Percentiles rank a stretch among this genome's conserved stretches.
phyloP scores from a whole-genome alignment of 1,140 invertebrate species.

The Chrysoperla carnea region DNA sequence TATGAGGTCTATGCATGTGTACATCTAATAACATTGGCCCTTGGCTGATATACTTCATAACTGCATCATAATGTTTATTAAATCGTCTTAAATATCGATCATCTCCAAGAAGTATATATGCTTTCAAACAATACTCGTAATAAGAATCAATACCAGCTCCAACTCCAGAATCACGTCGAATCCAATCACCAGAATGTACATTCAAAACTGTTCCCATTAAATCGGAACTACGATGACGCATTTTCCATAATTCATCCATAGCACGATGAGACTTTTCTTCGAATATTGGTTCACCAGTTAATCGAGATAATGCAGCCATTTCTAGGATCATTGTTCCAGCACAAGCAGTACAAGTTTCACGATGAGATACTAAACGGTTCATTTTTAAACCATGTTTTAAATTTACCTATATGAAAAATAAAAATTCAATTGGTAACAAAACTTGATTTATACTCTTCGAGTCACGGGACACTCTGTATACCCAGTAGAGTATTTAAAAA shows the following conservation, averaged over 20 bases:
- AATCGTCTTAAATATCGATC: slow-evolving; percentile 84
- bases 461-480: too few relatives aligned
- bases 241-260: slow-evolving; percentile 93
- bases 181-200: slow-evolving; percentile 96
- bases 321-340: slow-evolving; percentile 97
- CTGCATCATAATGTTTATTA: slow-evolving; percentile 91
- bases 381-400: slow-evolving; percentile 73
- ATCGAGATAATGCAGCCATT: slow-evolving; percentile 84
- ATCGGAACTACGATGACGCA: slow-evolving; percentile 79
- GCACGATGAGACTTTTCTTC: slow-evolving; percentile 89
- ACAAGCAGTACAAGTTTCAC: slow-evolving; percentile 93
- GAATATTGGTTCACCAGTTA: slow-evolving; percentile 85
- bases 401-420: slow-evolving; percentile 53
- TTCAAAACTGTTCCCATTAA: slow-evolving; percentile 88
- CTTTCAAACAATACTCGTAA: slow-evolving; percentile 96
- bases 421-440: too few relatives aligned
- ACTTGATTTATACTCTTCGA: too few relatives aligned
- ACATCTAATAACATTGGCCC: slow-evolving; percentile 92
- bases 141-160: slow-evolving; percentile 99
- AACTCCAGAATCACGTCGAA: slow-evolving; percentile 86
- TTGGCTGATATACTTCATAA: slow-evolving; percentile 95
- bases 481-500: too few relatives aligned
- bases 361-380: slow-evolving; percentile 48
- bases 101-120: slow-evolving; percentile 69
- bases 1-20: slow-evolving; percentile 94